Base-by-base conservation (phyloP, 2,797 vertebrate species). In the Parauchenoglanis punctatus region DNA sequence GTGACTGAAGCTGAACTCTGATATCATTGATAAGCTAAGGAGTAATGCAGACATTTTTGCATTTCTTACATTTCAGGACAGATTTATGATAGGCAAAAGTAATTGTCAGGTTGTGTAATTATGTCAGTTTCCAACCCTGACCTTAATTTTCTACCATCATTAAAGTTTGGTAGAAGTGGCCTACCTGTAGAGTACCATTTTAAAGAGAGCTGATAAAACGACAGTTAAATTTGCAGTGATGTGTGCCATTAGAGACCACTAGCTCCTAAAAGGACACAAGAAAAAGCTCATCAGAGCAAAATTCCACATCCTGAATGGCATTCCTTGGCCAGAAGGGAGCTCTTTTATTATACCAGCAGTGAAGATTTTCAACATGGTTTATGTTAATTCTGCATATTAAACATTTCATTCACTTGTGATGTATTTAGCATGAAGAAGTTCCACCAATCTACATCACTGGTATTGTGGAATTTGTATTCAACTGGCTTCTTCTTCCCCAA, bases 271-370 rank as follows among this genome's bases (percentile, higher is more conserved):
- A 83, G 76, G 58, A 81, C 73, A 10, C 25, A 76, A 67, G 70
- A 90, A 83, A 80, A 61, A 52, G 75, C 54, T 81, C 54, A 52
- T 80, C 59, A 70, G n/a, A 80, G 49, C 54, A 17, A 56, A 56
- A 56, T 56, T 56, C 54, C 54, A 84, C 46, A 61, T 61, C 11
- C 6, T 4, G 17, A 58, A 56, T 78, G 76, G 15, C 46, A 77
- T 56, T 35, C n/a, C 40, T 61, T 73, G 40, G 73, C 72, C 61
- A 87, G 13, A 52, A n/a, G 40, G 15, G 20, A 35, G 31, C 18
- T 8, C 2, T 25, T 63, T 25, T 59, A 35, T 81, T 63, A 17
- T 81, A 35, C 1, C 1, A 46, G 20, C 56, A 81, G 40, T 63
- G 20, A 6, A 58, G 18, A 40, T 11, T 56, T 73, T 72, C 13